A percentile compares a stretch with the other conserved stretches of the same genome.
Conservation (phyloP, 2,888 invertebrate genomes). For the Meiosimyza platycephala region DNA sequence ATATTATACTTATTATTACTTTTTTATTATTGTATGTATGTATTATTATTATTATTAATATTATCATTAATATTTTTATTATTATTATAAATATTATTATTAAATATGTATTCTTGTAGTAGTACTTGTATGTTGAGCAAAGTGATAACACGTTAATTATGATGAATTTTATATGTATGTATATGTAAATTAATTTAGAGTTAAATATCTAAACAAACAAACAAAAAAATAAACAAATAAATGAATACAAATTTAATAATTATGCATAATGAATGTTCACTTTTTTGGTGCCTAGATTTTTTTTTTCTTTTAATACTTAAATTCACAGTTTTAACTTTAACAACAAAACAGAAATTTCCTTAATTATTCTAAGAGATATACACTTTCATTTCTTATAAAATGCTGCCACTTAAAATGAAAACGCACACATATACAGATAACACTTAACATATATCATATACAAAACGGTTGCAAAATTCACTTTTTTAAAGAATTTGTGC, state of each 20-base stretch:
- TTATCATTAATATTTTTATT: slow-evolving; percentile 53
- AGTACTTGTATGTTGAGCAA: slow-evolving; percentile 38
- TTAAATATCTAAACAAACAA: slow-evolving; percentile 21
- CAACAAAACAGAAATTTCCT: neutral
- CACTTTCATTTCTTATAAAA: too few relatives aligned
- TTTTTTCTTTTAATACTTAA: neutral
- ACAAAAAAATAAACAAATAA: slow-evolving; percentile 7
- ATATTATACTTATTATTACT: slow-evolving; percentile 43
- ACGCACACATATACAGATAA: too few relatives aligned
- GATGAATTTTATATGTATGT: slow-evolving; percentile 35
- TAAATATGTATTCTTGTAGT: slow-evolving; percentile 40
- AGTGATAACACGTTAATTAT: slow-evolving; percentile 38
- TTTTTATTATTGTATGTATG: slow-evolving; percentile 46
- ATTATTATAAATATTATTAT: slow-evolving; percentile 40
- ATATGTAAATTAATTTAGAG: slow-evolving; percentile 30
- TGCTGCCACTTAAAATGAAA: too few relatives aligned
- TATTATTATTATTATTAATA: slow-evolving; percentile 50
- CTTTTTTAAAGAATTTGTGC: too few relatives aligned
- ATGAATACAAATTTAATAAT: slow-evolving; percentile 13
- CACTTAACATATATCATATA: too few relatives aligned
- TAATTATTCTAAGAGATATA: too few relatives aligned
- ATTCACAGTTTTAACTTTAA: neutral
- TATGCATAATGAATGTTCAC: neutral
- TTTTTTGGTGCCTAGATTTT: neutral
- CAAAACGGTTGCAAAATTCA: too few relatives aligned